These are phyloP conservation scores for Anisognathus igniventris DNA, from an alignment of 2,797 vertebrate species.

Conservation along the genomic window DNA sequence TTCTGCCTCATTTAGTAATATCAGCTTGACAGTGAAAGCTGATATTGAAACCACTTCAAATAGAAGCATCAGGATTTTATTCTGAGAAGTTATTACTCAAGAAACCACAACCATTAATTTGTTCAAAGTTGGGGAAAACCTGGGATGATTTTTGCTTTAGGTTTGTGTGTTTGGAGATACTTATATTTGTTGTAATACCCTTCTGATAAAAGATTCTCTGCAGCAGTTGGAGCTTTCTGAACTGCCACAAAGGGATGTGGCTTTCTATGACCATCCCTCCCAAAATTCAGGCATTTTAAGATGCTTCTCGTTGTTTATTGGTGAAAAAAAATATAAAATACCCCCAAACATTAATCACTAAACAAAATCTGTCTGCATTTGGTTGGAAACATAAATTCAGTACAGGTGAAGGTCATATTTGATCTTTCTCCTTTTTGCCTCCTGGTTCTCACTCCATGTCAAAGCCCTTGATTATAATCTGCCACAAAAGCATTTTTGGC, in stretches of 20 bases:
- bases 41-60: background rate
- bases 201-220: background rate
- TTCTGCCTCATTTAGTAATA: background rate
- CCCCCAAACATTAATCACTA: background rate
- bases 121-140: background rate
- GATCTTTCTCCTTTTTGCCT: background rate
- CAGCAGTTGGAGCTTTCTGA: background rate
- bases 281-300: background rate
- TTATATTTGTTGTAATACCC: background rate
- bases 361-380: background rate
- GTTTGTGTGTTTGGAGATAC: background rate
- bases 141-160: background rate
- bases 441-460: background rate
- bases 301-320: background rate
- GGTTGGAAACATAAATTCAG: background rate
- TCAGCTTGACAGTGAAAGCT: background rate
- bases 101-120: background rate
- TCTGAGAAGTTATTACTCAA: background rate
- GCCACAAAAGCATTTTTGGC: background rate
- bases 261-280: background rate
- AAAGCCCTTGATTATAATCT: background rate
- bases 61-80: background rate
- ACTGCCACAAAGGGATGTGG: background rate
- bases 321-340: background rate
- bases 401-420: background rate